Evolutionary conservation across 35 echinoderm and acorn worm species (phyloP).

Genomic region (Ophioderma brevispina): DNA sequence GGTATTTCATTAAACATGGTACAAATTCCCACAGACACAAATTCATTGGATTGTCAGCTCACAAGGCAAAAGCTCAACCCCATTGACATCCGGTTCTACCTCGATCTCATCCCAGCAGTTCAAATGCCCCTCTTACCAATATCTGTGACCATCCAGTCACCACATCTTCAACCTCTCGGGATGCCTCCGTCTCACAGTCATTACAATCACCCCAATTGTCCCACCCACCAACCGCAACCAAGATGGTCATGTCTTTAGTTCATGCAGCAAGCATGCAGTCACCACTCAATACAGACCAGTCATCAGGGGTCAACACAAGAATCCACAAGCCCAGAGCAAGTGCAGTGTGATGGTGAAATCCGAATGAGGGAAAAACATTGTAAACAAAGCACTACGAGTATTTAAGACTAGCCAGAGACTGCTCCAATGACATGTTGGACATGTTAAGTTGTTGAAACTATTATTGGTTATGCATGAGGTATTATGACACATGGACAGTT

Average conservation of each 20-base stretch:
- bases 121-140: background rate
- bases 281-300: conserved; percentile 36
- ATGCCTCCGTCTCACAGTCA: background rate
- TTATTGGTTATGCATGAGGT: too few species aligned
- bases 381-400: too few species aligned
- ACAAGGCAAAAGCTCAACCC: background rate
- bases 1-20: too few species aligned
- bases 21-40: background rate
- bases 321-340: too few species aligned
- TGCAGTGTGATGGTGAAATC: too few species aligned
- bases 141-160: too few species aligned
- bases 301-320: background rate
- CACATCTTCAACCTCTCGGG: background rate
- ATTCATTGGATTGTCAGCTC: background rate
- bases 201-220: background rate
- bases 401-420: too few species aligned
- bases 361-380: too few species aligned
- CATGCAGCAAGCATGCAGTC: conserved; percentile 93
- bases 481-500: too few species aligned
- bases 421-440: too few species aligned
- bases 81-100: background rate
- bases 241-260: conserved; percentile 94
- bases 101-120: background rate
- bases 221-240: conserved; percentile 49
- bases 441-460: too few species aligned